Percentiles rank a stretch among this genome's conserved stretches.
These are phyloP conservation scores for Garra rufa DNA, from an alignment of 2,113 vertebrate species.

Conservation along the genomic window DNA sequence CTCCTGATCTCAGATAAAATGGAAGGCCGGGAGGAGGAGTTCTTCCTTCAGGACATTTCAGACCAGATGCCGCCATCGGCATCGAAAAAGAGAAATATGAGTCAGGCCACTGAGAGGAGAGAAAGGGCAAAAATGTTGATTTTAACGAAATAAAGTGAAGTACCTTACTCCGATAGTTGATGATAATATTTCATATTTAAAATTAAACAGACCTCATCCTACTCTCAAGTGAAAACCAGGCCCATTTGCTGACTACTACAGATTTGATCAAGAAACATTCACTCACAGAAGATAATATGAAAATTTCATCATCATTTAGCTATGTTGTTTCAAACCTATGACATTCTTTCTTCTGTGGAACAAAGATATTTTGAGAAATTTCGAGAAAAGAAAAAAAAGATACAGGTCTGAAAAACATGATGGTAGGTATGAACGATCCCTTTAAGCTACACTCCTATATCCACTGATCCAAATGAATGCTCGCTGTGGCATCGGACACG, in stretches of 20 bases:
- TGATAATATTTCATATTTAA: conserved; percentile 66
- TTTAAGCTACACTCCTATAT: conserved; percentile 28
- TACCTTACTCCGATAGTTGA: conserved; percentile 51
- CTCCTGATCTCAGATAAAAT: conserved; percentile 83
- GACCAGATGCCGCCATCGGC: conserved; percentile 61
- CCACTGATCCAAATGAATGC: conserved; percentile 33
- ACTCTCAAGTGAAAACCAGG: not conserved
- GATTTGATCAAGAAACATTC: not conserved
- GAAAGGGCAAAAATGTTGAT: not conserved
- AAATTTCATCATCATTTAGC: too few relatives aligned
- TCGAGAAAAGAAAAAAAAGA: not conserved
- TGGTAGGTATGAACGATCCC: not conserved
- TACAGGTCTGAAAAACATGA: not conserved
- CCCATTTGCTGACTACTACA: not conserved
- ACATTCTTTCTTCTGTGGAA: not conserved
- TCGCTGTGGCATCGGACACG: conserved; percentile 41
- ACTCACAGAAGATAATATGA: not conserved
- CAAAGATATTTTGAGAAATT: not conserved
- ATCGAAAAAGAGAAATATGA: conserved; percentile 24
- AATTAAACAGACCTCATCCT: conserved; percentile 64
- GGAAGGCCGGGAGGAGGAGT: conserved; percentile 65
- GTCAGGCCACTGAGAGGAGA: conserved; percentile 10
- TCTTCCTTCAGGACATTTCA: conserved; percentile 71
- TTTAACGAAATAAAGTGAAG: not conserved
- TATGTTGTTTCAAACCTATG: too few relatives aligned